A percentile compares a stretch with the other conserved stretches of the same genome.
phyloP scores from a whole-genome alignment of 1,140 invertebrate genomes.

The Sminthurides bifidus region DNA sequence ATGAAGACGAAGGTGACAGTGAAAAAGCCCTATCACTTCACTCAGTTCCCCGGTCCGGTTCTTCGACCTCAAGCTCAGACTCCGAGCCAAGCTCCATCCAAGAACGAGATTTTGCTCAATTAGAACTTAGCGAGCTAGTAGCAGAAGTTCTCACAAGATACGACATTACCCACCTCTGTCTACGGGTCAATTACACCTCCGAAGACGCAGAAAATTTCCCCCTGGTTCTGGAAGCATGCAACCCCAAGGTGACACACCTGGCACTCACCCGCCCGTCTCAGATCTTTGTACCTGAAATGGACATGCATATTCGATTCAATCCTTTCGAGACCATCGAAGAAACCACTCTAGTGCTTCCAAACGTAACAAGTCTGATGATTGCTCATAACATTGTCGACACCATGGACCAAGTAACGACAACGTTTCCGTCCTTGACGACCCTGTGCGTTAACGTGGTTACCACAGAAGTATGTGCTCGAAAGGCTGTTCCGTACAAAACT shows the following conservation, averaged over 20 bases:
- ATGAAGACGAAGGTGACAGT: neutral
- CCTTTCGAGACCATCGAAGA: neutral
- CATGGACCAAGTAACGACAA: neutral
- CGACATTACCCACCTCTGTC: neutral
- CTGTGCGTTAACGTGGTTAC: neutral
- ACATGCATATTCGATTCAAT: neutral
- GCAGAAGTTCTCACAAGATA: neutral
- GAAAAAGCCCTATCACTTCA: neutral
- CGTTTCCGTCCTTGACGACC: neutral
- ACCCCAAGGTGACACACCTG: neutral
- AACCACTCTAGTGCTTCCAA: neutral
- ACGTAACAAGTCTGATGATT: neutral
- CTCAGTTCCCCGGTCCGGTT: no score
- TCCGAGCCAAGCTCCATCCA: neutral
- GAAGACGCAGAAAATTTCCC: neutral
- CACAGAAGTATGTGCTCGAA: neutral
- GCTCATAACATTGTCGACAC: constrained; percentile 1
- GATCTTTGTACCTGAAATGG: neutral
- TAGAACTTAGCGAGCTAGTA: neutral
- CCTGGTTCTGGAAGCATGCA: neutral
- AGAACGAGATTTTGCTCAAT: neutral
- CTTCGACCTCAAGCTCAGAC: no score
- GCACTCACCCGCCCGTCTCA: neutral
- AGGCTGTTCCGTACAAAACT: neutral
- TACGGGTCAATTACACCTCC: neutral